phyloP scores from a whole-genome alignment of 2,888 invertebrate species.

The Argynnis bischoffii region DNA sequence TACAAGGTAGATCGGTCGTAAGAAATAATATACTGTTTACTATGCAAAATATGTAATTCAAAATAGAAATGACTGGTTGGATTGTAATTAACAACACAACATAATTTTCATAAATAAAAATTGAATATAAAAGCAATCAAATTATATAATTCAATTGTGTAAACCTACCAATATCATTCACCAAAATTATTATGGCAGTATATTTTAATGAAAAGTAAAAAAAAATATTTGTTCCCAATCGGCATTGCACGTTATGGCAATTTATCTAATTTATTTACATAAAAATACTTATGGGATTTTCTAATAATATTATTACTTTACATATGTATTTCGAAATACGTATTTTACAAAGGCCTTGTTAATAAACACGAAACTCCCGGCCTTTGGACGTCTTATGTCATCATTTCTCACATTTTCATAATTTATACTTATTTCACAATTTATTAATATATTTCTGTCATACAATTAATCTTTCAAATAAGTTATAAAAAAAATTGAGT shows the following conservation, averaged over 20 bases:
- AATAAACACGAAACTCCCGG: conserved; percentile 30
- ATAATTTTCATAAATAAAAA: not conserved
- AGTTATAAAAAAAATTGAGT: no score
- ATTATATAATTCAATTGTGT: not conserved
- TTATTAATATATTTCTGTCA: conserved; percentile 30
- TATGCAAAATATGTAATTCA: conserved; percentile 20
- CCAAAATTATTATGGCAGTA: not conserved
- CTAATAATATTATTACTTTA: conserved; percentile 38
- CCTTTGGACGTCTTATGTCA: conserved; percentile 32
- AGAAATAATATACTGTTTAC: conserved; percentile 14
- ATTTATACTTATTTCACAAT: conserved; percentile 23
- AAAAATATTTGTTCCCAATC: conserved; percentile 37
- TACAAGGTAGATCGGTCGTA: conserved; percentile 10
- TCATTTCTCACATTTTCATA: conserved; percentile 15
- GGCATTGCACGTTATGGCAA: conserved; percentile 43
- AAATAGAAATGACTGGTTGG: conserved; percentile 9
- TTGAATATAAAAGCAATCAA: not conserved
- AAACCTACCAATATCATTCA: not conserved
- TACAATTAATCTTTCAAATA: no score
- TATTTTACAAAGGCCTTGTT: conserved; percentile 38
- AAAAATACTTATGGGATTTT: conserved; percentile 37
- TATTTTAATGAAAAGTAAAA: conserved; percentile 19
- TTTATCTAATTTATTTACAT: conserved; percentile 41
- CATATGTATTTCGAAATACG: conserved; percentile 37
- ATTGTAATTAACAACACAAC: conserved; percentile 4